Evolutionary conservation across 2,797 vertebrate species (phyloP).

Genomic region (Rhinichthys osculus): DNA sequence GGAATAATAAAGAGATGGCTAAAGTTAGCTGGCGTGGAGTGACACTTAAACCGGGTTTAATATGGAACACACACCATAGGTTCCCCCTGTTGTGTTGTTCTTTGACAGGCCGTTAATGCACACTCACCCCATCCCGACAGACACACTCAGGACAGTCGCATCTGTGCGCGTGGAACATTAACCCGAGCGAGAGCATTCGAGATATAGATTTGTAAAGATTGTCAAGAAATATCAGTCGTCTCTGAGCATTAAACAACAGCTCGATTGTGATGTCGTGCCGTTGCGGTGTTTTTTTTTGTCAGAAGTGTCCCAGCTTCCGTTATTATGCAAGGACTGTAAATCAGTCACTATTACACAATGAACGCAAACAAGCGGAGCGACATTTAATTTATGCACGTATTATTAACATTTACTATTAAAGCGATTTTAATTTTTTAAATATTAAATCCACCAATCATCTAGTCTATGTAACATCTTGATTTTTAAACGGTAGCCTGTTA

Average conservation of each 20-base stretch:
- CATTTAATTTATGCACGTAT: background rate
- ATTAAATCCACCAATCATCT: background rate
- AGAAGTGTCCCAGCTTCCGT: slow-evolving; percentile 78
- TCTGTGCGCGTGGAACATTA: background rate
- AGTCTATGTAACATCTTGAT: background rate
- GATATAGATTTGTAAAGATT: background rate
- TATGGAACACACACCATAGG: background rate
- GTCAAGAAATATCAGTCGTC: background rate
- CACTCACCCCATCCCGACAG: slow-evolving; percentile 25
- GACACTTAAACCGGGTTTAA: background rate
- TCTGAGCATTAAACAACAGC: background rate
- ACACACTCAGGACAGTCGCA: background rate
- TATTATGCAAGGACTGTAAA: slow-evolving; percentile 80
- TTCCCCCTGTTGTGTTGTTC: background rate
- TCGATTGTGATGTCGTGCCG: background rate
- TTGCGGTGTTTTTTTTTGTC: slow-evolving; percentile 17
- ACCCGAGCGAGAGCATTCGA: background rate
- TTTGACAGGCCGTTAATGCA: slow-evolving; percentile 46
- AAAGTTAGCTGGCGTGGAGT: background rate
- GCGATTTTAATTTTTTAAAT: background rate
- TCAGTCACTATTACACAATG: slow-evolving; percentile 66
- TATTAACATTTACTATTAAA: background rate
- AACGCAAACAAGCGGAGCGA: background rate
- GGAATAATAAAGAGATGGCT: background rate
- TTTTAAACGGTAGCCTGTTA: background rate